Base-by-base conservation (phyloP, 1,140 invertebrate species). In the Frieseomelitta varia region DNA sequence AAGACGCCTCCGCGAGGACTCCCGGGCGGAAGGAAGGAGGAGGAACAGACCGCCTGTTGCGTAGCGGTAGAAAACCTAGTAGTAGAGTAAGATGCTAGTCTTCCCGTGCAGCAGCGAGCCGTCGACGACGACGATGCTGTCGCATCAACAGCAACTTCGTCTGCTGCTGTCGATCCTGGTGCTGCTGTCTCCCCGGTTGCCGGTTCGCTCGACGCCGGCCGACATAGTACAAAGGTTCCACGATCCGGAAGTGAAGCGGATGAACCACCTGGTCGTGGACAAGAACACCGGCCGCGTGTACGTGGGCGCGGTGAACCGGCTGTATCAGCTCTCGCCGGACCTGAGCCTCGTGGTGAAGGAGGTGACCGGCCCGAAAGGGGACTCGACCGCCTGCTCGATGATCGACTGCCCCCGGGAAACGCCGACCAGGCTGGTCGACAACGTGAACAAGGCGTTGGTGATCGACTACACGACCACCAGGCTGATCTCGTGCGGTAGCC, bases 381-480 rank as follows among this genome's bases (percentile, higher is more conserved):
- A 99, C 95, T 98, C 98, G 63, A 96, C 97, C 17, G 97, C 98
- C 79, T 99, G 99, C 94, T 98, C 98, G 67, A 97, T 98, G 87
- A 95, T 97, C 65, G 97, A 98, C 92, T 98, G 98, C 93, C 97
- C 97, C 10, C 94, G 96, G 1, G 96, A 96, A 86, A 96, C 96
- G 63, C 95, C 96, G 80, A 96, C 96, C 84, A 96, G 96, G 88
- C 96, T 97, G 88, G 98, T 97, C 19, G 97, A 99, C 95, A 99
- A 99, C 95, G 97, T 98, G 86, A 99, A 99, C 95, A 99, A 99
- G 95, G 98, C 98, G 58, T 95, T 99, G 85, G 97, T 99, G 61
- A 98, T 99, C 87, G 98, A 99, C 95, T 98, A 99, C 92, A 97
- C 97, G 12, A 97, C 98, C 77, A 97, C 97, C 30, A 95, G 97